These are phyloP conservation scores for Taeniopygia guttata DNA, from an alignment of 2,797 vertebrate genomes.

Conservation along the genomic window DNA sequence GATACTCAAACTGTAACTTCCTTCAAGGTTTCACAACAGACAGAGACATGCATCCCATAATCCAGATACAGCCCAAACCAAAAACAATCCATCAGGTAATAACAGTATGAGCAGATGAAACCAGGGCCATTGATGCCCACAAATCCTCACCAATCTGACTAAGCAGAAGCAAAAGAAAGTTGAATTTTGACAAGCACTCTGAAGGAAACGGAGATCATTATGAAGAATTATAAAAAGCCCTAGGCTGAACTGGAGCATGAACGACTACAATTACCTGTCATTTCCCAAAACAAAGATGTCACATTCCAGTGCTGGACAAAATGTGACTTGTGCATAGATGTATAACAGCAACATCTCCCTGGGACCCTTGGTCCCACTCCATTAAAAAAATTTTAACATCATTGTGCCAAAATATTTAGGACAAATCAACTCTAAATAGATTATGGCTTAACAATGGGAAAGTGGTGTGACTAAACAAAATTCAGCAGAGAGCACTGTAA, in stretches of 20 bases:
- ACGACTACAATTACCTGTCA: not conserved
- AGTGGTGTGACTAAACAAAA: not conserved
- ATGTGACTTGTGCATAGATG: not conserved
- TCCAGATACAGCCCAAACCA: not conserved
- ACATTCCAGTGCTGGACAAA: not conserved
- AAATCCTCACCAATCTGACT: not conserved
- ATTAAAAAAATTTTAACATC: not conserved
- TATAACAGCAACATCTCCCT: not conserved
- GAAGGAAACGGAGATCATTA: not conserved
- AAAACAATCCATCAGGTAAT: not conserved
- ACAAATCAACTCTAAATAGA: not conserved
- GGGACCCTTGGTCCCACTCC: not conserved
- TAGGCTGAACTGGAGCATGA: not conserved
- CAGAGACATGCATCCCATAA: not conserved
- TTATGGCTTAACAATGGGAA: not conserved
- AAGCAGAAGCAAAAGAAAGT: not conserved
- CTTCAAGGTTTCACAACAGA: not conserved
- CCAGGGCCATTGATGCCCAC: no score
- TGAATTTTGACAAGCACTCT: not conserved
- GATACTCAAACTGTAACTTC: not conserved
- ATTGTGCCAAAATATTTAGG: not conserved
- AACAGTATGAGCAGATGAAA: not conserved
- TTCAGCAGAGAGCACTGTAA: not conserved
- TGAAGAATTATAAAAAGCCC: not conserved
- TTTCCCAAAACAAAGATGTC: not conserved